Conservation (phyloP, 2,888 invertebrate genomes). For the Electrophaes corylata region DNA sequence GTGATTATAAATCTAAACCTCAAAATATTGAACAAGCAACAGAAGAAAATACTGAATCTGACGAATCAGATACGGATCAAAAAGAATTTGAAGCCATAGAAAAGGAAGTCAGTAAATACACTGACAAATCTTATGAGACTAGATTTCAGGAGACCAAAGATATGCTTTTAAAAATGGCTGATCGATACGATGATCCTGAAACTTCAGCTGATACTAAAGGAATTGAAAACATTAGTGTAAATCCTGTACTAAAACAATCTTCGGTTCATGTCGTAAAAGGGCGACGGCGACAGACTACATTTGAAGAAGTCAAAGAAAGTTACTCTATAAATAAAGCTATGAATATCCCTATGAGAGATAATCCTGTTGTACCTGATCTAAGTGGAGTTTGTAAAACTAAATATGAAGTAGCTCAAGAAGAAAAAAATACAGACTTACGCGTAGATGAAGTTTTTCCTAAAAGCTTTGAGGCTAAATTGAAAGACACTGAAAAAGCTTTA, state of each 20-base stretch:
- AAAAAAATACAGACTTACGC: constrained; percentile 41
- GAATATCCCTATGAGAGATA: constrained; percentile 66
- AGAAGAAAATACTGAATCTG: constrained; percentile 38
- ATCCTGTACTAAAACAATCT: constrained; percentile 63
- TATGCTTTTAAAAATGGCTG: constrained; percentile 70
- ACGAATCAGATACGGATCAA: constrained; percentile 47
- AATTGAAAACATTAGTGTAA: constrained; percentile 39
- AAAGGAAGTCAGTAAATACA: constrained; percentile 68
- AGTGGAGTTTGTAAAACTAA: constrained; percentile 47
- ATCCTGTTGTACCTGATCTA: constrained; percentile 55
- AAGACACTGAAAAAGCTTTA: constrained; percentile 65
- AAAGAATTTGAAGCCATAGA: constrained; percentile 70
- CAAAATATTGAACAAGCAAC: constrained; percentile 8
- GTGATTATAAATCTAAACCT: constrained; percentile 52
- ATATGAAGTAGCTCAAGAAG: constrained; percentile 20
- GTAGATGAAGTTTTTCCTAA: constrained; percentile 56
- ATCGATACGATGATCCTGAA: constrained; percentile 59
- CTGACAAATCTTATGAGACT: constrained; percentile 73
- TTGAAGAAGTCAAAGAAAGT: constrained; percentile 63
- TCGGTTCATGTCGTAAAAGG: constrained; percentile 61
- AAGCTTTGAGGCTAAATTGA: constrained; percentile 61
- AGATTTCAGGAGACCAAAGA: constrained; percentile 73
- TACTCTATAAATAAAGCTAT: constrained; percentile 69
- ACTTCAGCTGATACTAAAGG: constrained; percentile 32
- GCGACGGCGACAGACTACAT: constrained; percentile 50